Evolutionary conservation across 2,797 vertebrate genomes (phyloP).

Genomic region (Uromys caudimaculatus): DNA sequence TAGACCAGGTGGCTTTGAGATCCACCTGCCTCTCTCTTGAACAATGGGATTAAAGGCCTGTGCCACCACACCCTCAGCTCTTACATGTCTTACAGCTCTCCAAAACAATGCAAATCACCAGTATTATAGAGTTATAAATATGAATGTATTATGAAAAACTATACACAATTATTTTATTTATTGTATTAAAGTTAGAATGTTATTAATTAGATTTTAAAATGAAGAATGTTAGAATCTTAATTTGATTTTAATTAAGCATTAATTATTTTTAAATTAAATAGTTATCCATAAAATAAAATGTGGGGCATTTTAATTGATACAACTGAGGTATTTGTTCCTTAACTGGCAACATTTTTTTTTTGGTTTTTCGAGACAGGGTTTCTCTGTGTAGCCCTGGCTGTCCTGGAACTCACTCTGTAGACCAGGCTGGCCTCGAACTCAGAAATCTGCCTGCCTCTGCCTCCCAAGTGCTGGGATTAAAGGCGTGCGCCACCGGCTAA

Average conservation of each 20-base stretch:
- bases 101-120: constrained; percentile 68
- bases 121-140: constrained; percentile 32
- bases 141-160: constrained; percentile 1
- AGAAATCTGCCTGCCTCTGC: no score
- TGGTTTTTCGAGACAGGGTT: no score
- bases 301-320: constrained; percentile 25
- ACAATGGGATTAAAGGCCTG: neutral
- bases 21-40: no score
- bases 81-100: neutral
- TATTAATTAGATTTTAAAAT: no score
- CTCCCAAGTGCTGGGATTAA: no score
- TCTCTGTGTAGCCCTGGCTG: no score
- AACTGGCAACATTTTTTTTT: constrained; percentile 32
- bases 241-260: constrained; percentile 9
- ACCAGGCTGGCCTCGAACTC: no score
- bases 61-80: neutral
- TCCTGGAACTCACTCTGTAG: no score
- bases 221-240: no score
- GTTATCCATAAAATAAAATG: constrained; percentile 37
- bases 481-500: no score
- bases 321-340: constrained; percentile 27
- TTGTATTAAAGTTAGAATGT: neutral
- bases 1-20: neutral
- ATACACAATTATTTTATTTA: constrained; percentile 27
- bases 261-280: neutral